Base-by-base conservation (phyloP, 2,888 invertebrate species). In the Palloptera scutellata region DNA sequence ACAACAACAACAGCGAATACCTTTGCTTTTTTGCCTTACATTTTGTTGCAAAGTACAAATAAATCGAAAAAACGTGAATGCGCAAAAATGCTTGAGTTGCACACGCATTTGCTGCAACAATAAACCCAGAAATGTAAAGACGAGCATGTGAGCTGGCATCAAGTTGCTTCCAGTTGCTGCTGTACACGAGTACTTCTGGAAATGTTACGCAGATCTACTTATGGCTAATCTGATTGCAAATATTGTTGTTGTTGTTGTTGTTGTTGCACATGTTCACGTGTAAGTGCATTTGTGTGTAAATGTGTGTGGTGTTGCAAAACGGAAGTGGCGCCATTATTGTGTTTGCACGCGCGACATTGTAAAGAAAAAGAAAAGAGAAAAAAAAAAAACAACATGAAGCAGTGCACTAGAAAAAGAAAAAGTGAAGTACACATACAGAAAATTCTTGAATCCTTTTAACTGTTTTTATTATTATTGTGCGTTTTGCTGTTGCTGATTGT, bases 321-420 rank as follows among this genome's bases (percentile, higher is more conserved):
- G 62, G 67, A 67, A 67, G 67, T 67, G 67, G 67, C 67, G 58
- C 67, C 67, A 67, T 67, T 67, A 67, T 67, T 60, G 55, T 58
- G 58, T 67, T 67, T 67, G 58, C 58, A 67, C 67, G 62, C 67
- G 62, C 57, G 43, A 51, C 54, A 63, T 67, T 63, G 20, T 63
- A 63, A 52, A 51, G 43, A 60, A 54, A 43, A 59, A 54, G 13
- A 42, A 53, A 53, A 9, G 41, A 15, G 30, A 11, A 61, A 15
- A 11, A 41, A 30, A 1, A 51, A 19, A 15, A 52, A 61, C 15
- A 51, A 61, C 30, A 17, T 9, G 8, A 11, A 19, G 52, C 17
- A 58, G n/a, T n/a, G n/a, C n/a, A n/a, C n/a, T n/a, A n/a, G n/a
- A n/a, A n/a, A n/a, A n/a, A n/a, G n/a, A n/a, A n/a, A n/a, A n/a